A percentile compares a stretch with the other conserved stretches of the same genome.
Conservation (phyloP, 2,888 invertebrate genomes). For the Euclidia mi region DNA sequence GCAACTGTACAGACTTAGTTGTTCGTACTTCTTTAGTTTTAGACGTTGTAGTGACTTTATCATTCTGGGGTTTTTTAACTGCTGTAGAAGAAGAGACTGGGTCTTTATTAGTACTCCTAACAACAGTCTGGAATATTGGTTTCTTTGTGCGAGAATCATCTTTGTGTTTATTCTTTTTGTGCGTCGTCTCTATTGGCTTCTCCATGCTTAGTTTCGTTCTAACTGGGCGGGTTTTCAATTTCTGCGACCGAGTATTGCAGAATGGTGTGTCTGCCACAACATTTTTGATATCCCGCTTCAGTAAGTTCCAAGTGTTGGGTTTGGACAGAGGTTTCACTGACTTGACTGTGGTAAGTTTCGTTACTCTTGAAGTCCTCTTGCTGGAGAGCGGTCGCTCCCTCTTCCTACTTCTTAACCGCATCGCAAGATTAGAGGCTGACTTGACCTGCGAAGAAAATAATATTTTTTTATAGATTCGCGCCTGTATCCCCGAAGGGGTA, state of each 20-base stretch:
- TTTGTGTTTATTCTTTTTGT: conserved; percentile 73
- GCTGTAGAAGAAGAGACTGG: conserved; percentile 74
- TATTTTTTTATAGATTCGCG: too few relatives aligned
- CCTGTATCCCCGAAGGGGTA: too few relatives aligned
- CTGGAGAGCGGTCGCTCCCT: conserved; percentile 89
- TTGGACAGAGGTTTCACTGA: conserved; percentile 67
- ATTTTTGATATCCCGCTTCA: conserved; percentile 79
- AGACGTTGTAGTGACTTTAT: conserved; percentile 73
- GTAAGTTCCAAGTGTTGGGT: conserved; percentile 78
- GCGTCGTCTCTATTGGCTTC: conserved; percentile 72
- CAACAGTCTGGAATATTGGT: conserved; percentile 86
- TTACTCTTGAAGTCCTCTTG: conserved; percentile 72
- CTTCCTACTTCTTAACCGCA: conserved; percentile 93
- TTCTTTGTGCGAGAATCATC: conserved; percentile 74
- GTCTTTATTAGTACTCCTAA: conserved; percentile 77
- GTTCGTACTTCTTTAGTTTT: conserved; percentile 78
- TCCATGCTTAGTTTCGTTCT: conserved; percentile 83
- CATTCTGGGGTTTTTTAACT: conserved; percentile 70
- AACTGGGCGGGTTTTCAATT: conserved; percentile 77
- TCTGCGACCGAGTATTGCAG: conserved; percentile 80
- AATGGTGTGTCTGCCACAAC: conserved; percentile 68
- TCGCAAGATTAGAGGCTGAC: conserved; percentile 77
- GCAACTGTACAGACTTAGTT: conserved; percentile 75
- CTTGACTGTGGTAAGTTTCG: conserved; percentile 70
- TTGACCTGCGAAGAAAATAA: conserved; percentile 69